Conservation (phyloP, 2,113 vertebrate genomes). For the Eurystomus gularis region DNA sequence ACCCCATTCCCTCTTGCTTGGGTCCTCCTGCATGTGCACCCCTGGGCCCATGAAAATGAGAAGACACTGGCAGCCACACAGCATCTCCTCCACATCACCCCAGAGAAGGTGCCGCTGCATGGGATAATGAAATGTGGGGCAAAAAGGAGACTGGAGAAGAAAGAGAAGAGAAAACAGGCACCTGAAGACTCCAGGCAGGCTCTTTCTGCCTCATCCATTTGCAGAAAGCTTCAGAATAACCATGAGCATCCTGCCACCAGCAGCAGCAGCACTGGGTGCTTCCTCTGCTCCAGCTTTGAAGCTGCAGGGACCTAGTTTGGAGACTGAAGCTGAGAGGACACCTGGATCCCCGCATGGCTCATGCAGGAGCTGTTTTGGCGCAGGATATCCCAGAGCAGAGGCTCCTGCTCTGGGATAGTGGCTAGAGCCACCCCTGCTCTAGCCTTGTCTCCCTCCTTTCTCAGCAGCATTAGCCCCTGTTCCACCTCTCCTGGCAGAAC, state of each 20-base stretch:
- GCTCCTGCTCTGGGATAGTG: neutral
- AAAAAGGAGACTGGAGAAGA: neutral
- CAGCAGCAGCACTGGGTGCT: neutral
- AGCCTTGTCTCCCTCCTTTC: neutral
- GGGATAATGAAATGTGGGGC: neutral
- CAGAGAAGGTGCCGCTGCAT: neutral
- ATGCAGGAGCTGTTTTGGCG: neutral
- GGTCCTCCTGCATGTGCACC: neutral
- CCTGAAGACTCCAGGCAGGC: neutral
- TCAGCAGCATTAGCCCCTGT: neutral
- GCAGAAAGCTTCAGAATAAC: neutral
- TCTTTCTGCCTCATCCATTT: neutral
- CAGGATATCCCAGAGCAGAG: neutral
- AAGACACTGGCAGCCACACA: neutral
- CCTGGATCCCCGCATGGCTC: neutral
- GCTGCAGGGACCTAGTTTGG: neutral
- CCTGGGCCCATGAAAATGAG: neutral
- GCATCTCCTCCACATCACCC: accelerated
- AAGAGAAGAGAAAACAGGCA: neutral
- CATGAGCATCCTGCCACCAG: neutral
- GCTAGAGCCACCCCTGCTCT: neutral
- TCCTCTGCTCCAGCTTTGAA: neutral
- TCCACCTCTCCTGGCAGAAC: neutral
- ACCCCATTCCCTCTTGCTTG: accelerated
- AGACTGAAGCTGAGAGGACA: neutral